Evolutionary conservation across 2,797 vertebrate species (phyloP).

Genomic region (Amphiprion clarkii): DNA sequence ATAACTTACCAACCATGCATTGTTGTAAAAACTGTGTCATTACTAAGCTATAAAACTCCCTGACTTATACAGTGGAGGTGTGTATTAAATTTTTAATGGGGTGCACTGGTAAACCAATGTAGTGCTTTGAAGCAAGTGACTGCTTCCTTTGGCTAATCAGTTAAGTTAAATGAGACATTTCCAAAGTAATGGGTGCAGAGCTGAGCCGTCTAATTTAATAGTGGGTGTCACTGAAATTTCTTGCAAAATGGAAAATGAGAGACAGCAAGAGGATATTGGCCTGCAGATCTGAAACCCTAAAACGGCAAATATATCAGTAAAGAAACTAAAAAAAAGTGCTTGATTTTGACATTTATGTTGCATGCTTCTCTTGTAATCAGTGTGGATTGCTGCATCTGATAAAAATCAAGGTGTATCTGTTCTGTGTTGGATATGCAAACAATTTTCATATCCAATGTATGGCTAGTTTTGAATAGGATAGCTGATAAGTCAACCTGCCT

Average conservation of each 20-base stretch:
- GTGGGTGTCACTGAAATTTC: constrained; percentile 25
- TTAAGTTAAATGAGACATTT: constrained; percentile 52
- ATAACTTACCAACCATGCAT: neutral
- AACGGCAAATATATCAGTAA: constrained; percentile 3
- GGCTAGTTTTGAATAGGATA: too few relatives aligned
- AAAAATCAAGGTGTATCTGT: neutral
- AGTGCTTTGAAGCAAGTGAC: constrained; percentile 9
- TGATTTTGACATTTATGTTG: neutral
- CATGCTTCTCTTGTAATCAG: neutral
- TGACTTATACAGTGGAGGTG: neutral
- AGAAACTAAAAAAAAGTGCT: neutral
- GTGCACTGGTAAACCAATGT: neutral
- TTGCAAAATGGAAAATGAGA: constrained; percentile 37
- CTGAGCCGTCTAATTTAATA: constrained; percentile 38
- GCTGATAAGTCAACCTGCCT: too few relatives aligned
- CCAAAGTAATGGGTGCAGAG: constrained; percentile 30
- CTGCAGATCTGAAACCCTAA: constrained; percentile 11
- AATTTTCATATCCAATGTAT: neutral
- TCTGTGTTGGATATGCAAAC: neutral
- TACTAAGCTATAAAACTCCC: neutral
- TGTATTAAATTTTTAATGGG: constrained; percentile 2
- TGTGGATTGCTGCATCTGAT: neutral
- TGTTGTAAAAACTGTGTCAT: neutral
- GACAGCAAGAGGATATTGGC: constrained; percentile 7
- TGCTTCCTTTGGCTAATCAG: constrained; percentile 17